A percentile compares a stretch with the other conserved stretches of the same genome.
phyloP scores from a whole-genome alignment of 2,113 vertebrate genomes.

The Nymphicus hollandicus region DNA sequence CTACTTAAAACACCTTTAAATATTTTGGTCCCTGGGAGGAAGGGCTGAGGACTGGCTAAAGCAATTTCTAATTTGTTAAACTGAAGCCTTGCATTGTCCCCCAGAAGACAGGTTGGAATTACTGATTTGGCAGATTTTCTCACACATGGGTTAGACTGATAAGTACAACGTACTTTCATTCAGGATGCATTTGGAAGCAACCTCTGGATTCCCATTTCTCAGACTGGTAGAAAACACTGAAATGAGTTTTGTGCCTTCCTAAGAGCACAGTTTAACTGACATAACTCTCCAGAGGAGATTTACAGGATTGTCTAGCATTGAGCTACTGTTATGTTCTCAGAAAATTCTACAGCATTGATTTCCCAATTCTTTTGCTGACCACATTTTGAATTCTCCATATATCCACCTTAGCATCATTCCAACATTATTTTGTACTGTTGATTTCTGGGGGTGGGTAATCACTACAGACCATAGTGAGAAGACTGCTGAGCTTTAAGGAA shows the following conservation, averaged over 20 bases:
- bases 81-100: conserved; percentile 9
- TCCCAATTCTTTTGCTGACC: neutral
- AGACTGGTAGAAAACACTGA: neutral
- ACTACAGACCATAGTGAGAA: neutral
- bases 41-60: neutral
- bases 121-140: conserved; percentile 64
- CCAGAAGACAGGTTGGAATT: conserved; percentile 39
- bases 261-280: neutral
- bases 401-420: neutral
- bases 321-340: neutral
- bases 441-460: neutral
- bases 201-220: neutral
- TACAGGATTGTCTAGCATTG: neutral
- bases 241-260: neutral
- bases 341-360: neutral
- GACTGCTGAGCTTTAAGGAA: neutral
- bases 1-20: conserved; percentile 59
- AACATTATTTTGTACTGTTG: neutral
- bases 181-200: conserved; percentile 7
- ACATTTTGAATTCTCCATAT: neutral
- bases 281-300: neutral
- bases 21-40: conserved; percentile 46
- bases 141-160: conserved; percentile 54
- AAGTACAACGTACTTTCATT: conserved; percentile 21
- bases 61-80: conserved; percentile 43